Base-by-base conservation (phyloP, 2,888 invertebrate species). In the Ferrisia virgata region DNA sequence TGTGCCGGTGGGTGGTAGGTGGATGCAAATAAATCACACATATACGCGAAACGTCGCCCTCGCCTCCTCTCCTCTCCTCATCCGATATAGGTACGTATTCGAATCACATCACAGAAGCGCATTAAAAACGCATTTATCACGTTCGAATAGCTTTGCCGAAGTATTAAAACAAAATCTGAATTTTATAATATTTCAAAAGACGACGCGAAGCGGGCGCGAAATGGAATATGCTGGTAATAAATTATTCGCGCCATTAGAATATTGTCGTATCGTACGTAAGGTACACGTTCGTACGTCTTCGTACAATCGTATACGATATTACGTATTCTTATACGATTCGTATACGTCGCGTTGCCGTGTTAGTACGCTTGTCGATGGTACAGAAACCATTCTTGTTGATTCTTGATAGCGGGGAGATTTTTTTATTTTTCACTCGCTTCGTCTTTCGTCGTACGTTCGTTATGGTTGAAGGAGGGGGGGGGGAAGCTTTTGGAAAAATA, bases 41-140 rank as follows among this genome's bases (percentile, higher is more conserved):
- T n/a, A 64, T 64, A 76, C 72, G 72, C 18, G n/a, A 18, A 36
- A 76, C 72, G 72, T 33, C 72, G 72, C 9, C n/a, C n/a, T n/a
- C n/a, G n/a, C n/a, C n/a, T n/a, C n/a, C n/a, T n/a, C n/a, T n/a
- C n/a, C n/a, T n/a, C n/a, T n/a, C n/a, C n/a, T n/a, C n/a, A n/a
- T n/a, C n/a, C 2, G 18, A 64, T 69, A 31, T 69, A 31, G 28
- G 69, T 31, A 36, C 72, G 72, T 76, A 76, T 76, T 36, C 33
- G 72, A 76, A 76, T 36, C 64, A 28, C 64, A n/a, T n/a, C n/a
- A 28, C 28, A 64, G 72, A 76, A 76, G 72, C 72, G 72, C 72
- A 76, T 76, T 76, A 76, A 76, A 76, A 76, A 76, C 72, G 72
- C 72, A 76, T 76, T 76, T 36, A 76, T 76, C 72, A 76, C 72